Evolutionary conservation across 2,888 invertebrate genomes (phyloP).

Genomic region (Notocelia uddmanniana): DNA sequence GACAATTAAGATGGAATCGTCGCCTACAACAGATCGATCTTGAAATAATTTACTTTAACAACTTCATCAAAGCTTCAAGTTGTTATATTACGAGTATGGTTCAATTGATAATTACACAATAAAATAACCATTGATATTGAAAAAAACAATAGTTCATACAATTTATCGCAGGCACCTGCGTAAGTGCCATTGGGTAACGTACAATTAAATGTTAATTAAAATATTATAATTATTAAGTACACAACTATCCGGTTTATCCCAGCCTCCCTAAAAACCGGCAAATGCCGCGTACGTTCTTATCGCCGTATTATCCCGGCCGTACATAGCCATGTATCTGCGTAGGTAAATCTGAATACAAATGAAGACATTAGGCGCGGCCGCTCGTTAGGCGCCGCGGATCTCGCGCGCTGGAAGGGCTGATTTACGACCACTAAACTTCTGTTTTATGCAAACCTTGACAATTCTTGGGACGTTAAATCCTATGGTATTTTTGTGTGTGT

Average conservation of each 20-base stretch:
- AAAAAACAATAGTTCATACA: too few relatives aligned
- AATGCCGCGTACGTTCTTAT: constrained; percentile 28
- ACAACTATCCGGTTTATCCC: neutral
- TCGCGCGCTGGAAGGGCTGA: constrained; percentile 33
- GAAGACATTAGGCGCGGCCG: constrained; percentile 72
- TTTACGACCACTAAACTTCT: constrained; percentile 34
- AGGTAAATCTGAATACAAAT: constrained; percentile 80
- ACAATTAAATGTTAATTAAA: too few relatives aligned
- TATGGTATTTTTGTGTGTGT: constrained; percentile 25
- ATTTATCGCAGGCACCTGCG: too few relatives aligned
- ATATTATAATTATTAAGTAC: neutral
- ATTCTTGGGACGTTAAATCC: constrained; percentile 28
- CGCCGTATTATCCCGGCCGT: constrained; percentile 22
- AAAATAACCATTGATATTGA: too few relatives aligned
- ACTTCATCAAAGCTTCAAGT: too few relatives aligned
- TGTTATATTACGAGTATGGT: too few relatives aligned
- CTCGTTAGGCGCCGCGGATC: constrained; percentile 58
- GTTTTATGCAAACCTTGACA: constrained; percentile 36
- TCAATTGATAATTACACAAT: too few relatives aligned
- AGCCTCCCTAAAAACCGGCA: neutral
- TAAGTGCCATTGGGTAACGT: too few relatives aligned
- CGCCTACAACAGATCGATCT: too few relatives aligned
- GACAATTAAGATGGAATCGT: too few relatives aligned
- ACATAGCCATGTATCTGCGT: constrained; percentile 58
- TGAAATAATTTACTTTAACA: too few relatives aligned